Conservation (phyloP, 1,140 invertebrate species). For the Dufourea novaeangliae region DNA sequence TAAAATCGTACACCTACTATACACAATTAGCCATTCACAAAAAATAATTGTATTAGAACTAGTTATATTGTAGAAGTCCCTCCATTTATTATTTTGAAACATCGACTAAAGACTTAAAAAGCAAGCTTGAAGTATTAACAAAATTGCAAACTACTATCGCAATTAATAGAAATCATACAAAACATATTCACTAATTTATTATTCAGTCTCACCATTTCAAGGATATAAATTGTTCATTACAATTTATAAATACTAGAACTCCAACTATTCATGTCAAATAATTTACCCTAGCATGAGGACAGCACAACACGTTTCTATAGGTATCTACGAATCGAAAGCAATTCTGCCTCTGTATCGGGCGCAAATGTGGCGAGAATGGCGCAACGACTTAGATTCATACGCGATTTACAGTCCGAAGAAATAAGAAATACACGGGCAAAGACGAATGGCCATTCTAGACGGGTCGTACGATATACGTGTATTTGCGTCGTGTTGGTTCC, state of each 20-base stretch:
- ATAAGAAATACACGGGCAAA: conserved; percentile 11
- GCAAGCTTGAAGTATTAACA: no score
- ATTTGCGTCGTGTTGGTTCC: not conserved
- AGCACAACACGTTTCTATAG: not conserved
- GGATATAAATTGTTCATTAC: no score
- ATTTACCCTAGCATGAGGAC: not conserved
- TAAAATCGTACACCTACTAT: no score
- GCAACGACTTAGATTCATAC: conserved; percentile 17
- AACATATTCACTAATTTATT: no score
- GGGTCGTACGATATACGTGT: conserved; percentile 4
- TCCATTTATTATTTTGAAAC: no score
- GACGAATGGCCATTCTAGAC: conserved; percentile 4
- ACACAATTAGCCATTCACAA: no score
- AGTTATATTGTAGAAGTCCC: no score
- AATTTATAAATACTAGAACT: not conserved
- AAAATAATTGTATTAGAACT: no score
- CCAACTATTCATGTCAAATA: not conserved
- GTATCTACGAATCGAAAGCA: not conserved
- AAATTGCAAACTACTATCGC: no score
- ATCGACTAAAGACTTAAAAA: no score
- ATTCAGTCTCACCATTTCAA: no score
- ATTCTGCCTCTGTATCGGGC: not conserved
- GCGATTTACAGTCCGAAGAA: not conserved
- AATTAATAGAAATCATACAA: no score
- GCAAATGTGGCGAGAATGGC: conserved; percentile 18